Conservation (phyloP, 1,140 invertebrate species). For the Contarinia nasturtii region DNA sequence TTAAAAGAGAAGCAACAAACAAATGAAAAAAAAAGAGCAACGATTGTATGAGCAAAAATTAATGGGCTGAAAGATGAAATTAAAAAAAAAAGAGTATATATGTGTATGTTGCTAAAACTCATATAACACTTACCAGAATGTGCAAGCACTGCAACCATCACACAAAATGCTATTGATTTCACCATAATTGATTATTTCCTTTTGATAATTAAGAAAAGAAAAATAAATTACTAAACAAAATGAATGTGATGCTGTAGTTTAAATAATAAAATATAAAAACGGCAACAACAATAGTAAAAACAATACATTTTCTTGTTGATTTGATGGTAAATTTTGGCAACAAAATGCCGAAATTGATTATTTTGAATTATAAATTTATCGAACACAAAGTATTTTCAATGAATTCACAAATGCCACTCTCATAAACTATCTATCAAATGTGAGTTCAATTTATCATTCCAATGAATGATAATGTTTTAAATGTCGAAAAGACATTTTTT, state of each 20-base stretch:
- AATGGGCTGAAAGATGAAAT: not conserved
- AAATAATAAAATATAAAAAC: too few species aligned
- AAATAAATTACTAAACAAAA: not conserved
- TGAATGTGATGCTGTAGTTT: not conserved
- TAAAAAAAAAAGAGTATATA: not conserved
- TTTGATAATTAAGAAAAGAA: not conserved
- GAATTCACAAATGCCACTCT: too few species aligned
- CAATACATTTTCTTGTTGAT: too few species aligned
- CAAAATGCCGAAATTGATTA: too few species aligned
- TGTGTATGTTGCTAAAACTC: not conserved
- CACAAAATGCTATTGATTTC: not conserved
- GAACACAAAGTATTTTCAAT: too few species aligned
- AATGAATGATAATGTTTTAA: too few species aligned
- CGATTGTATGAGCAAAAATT: not conserved
- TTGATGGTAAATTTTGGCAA: too few species aligned
- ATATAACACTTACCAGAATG: slow-evolving; percentile 1
- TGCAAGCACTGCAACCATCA: not conserved
- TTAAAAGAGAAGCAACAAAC: not conserved
- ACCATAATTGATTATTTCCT: not conserved
- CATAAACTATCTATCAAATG: too few species aligned
- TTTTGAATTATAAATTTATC: too few species aligned
- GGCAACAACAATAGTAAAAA: too few species aligned
- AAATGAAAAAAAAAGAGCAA: not conserved
- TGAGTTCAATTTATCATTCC: too few species aligned
- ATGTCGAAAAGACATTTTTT: not conserved